Evolutionary conservation across 2,888 invertebrate genomes (phyloP).

Genomic region (Tillus elongatus): DNA sequence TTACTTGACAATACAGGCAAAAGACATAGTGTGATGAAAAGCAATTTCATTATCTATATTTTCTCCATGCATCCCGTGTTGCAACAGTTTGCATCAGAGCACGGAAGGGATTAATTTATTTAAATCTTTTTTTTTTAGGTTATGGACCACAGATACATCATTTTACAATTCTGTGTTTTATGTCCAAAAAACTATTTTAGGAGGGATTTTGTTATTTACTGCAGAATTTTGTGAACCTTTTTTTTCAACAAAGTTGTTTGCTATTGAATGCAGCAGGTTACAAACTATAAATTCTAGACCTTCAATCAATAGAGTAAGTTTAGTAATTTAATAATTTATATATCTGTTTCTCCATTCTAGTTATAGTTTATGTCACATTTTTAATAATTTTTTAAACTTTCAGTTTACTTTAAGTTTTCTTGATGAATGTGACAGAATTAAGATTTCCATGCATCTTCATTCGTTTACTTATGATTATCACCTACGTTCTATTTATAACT

Average conservation of each 20-base stretch:
- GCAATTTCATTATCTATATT: too few species aligned
- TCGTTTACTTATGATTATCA: slow-evolving; percentile 73
- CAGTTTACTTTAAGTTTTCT: slow-evolving; percentile 55
- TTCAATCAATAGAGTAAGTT: slow-evolving; percentile 47
- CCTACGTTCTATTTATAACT: slow-evolving; percentile 56
- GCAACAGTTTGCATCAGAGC: too few species aligned
- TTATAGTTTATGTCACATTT: too few species aligned
- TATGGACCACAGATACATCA: slow-evolving; percentile 28
- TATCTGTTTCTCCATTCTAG: background rate
- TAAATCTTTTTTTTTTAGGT: slow-evolving; percentile 12
- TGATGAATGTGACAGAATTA: slow-evolving; percentile 60
- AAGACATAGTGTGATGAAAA: too few species aligned
- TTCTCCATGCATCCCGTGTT: too few species aligned
- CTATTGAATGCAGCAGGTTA: slow-evolving; percentile 54
- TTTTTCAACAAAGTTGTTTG: slow-evolving; percentile 58
- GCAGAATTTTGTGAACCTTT: slow-evolving; percentile 61
- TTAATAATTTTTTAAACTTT: too few species aligned
- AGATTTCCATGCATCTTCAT: slow-evolving; percentile 63
- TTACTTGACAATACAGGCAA: too few species aligned
- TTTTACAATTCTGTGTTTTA: slow-evolving; percentile 41
- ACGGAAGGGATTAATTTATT: slow-evolving; percentile 7
- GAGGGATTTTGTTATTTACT: slow-evolving; percentile 61
- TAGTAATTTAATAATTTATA: too few species aligned
- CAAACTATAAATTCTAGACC: slow-evolving; percentile 47
- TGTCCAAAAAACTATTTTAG: slow-evolving; percentile 57